A percentile compares a stretch with the other conserved stretches of the same genome.
Evolutionary conservation across 2,797 vertebrate genomes (phyloP).

Genomic region (Sternarchorhynchus goeldii): DNA sequence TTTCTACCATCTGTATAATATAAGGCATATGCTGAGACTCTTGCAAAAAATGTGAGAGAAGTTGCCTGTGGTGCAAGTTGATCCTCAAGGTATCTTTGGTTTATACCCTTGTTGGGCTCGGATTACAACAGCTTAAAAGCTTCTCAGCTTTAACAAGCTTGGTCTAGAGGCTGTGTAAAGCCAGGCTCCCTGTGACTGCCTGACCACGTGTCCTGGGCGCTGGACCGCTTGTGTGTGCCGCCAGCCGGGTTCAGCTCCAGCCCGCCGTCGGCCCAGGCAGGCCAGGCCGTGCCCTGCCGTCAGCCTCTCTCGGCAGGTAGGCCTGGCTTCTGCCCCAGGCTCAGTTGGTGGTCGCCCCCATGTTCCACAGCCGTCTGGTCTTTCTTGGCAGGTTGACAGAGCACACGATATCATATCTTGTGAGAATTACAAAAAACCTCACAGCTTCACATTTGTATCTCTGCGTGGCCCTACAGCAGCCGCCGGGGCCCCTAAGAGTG

Average conservation of each 20-base stretch:
- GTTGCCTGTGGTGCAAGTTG: slow-evolving; percentile 44
- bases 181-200: neutral
- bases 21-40: slow-evolving; percentile 31
- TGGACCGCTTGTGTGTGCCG: slow-evolving; percentile 3
- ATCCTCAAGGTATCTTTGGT: slow-evolving; percentile 46
- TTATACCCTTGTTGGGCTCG: slow-evolving; percentile 40
- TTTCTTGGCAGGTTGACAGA: slow-evolving; percentile 57
- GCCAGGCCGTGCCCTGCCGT: slow-evolving; percentile 25
- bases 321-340: slow-evolving; percentile 46
- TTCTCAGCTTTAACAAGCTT: slow-evolving; percentile 39
- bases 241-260: slow-evolving; percentile 1
- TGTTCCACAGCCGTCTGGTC: slow-evolving; percentile 29
- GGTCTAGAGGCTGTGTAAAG: slow-evolving; percentile 16
- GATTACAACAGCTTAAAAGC: slow-evolving; percentile 49
- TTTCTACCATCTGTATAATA: slow-evolving; percentile 33
- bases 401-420: slow-evolving; percentile 59
- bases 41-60: slow-evolving; percentile 41
- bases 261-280: slow-evolving; percentile 36
- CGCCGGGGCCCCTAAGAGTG: slow-evolving; percentile 23
- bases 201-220: slow-evolving; percentile 26
- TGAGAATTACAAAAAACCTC: slow-evolving; percentile 54
- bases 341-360: slow-evolving; percentile 53
- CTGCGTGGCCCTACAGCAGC: slow-evolving; percentile 31
- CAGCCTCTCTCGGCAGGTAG: slow-evolving; percentile 33
- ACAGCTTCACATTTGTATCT: slow-evolving; percentile 45